Base-by-base conservation (phyloP, 2,797 vertebrate genomes). In the Hozukius guyotensis region DNA sequence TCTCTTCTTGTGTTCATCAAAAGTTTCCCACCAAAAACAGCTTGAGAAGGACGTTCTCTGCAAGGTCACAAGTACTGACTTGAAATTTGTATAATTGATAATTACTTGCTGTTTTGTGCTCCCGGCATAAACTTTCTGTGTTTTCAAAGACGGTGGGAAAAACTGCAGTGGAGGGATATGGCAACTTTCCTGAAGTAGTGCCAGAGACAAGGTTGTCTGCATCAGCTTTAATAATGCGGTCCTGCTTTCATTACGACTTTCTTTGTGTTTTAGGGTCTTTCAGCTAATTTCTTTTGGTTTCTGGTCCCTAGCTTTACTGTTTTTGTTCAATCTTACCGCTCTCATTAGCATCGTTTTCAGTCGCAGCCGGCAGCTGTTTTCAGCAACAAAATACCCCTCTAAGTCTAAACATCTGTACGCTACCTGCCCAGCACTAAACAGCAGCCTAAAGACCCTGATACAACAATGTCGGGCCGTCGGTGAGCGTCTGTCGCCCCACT, bases 1-100 rank as follows among this genome's bases (percentile, higher is more conserved):
- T 76, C 64, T 72, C 22, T 8, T 62, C 66, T 63, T 7, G 16
- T 61, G 73, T 72, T 76, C 83, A 60, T 88, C 88, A 81, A 80
- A 87, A 85, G 78, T 87, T 87, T 56, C 36, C n/a, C 22, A 31
- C 29, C 8, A 6, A 69, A 8, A 91, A 60, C 60, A 5, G 22
- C 73, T 62, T 11, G 61, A 79, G 76, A 75, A 75, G 46, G 82
- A 25, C 29, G 14, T 36, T 63, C 36, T 13, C 57, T 11, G 2
- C 81, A 83, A 85, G 87, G 87, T 87, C 83, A 87, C 72, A 16
- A 57, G 59, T 13, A 12, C 60, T 27, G 65, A 77, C 64, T 64
- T 68, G 24, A 32, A 80, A 81, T 84, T 34, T 52, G 29, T 57
- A 2, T 59, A 59, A 75, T 6, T 78, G 29, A 18, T 78, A 46